Evolutionary conservation across 2,888 invertebrate species (phyloP).

Genomic region (Vesta saturnalis): DNA sequence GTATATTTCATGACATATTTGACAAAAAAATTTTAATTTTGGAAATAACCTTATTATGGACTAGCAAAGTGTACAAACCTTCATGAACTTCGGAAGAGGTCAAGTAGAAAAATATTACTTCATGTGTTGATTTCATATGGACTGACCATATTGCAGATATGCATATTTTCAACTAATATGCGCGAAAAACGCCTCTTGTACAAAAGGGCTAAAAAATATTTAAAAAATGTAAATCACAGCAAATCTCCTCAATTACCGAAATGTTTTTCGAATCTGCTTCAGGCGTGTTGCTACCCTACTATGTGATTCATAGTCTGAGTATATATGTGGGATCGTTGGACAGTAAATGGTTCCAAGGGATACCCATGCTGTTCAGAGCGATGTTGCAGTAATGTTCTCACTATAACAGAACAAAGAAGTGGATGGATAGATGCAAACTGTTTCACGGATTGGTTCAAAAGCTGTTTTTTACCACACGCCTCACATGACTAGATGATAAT

Average conservation of each 20-base stretch:
- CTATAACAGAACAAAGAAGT: not conserved
- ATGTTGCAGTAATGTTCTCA: no score
- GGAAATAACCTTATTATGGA: no score
- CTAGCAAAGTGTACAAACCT: no score
- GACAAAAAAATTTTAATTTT: no score
- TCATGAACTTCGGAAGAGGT: no score
- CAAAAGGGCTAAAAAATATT: not conserved
- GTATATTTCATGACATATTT: no score
- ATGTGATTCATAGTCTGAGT: not conserved
- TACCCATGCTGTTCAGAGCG: conserved; percentile 37
- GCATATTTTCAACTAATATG: no score
- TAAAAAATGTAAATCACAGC: conserved; percentile 33
- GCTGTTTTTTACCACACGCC: not conserved
- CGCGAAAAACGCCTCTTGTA: not conserved
- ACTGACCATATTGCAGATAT: no score
- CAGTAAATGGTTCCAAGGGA: conserved; percentile 52
- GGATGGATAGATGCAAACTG: not conserved
- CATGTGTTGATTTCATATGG: no score
- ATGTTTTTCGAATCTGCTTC: conserved; percentile 38
- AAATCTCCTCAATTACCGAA: conserved; percentile 45
- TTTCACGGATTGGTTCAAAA: not conserved
- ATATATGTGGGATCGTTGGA: conserved; percentile 39
- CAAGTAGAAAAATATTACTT: no score
- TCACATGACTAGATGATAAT: not conserved
- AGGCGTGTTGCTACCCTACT: not conserved